A percentile compares a stretch with the other conserved stretches of the same genome.
These are phyloP conservation scores for Lysandra bellargus DNA, from an alignment of 2,888 invertebrate genomes.

Conservation along the genomic window DNA sequence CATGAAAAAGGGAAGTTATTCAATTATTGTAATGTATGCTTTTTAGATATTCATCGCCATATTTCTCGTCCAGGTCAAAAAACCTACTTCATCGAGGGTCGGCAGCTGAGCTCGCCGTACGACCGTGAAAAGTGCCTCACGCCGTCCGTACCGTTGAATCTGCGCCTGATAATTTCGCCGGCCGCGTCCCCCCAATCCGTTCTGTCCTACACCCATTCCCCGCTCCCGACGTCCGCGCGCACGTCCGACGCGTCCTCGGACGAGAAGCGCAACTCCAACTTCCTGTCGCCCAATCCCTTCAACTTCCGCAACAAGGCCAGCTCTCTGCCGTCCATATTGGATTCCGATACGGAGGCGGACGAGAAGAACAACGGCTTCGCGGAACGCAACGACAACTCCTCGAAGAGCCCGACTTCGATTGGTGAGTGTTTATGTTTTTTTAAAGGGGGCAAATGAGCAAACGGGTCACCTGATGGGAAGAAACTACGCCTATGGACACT, in stretches of 20 bases:
- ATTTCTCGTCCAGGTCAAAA: constrained; percentile 83
- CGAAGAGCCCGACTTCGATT: constrained; percentile 85
- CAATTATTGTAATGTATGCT: neutral
- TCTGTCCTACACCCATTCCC: constrained; percentile 62
- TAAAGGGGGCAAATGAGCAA: no score
- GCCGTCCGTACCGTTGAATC: constrained; percentile 70
- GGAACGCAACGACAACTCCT: constrained; percentile 71
- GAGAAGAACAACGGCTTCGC: constrained; percentile 71
- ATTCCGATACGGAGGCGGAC: constrained; percentile 86
- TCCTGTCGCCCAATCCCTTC: constrained; percentile 81
- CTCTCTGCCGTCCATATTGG: constrained; percentile 90
- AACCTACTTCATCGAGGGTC: constrained; percentile 92
- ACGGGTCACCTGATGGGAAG: no score
- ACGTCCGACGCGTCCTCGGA: constrained; percentile 49
- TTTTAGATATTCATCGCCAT: constrained; percentile 35
- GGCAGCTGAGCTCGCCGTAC: constrained; percentile 80
- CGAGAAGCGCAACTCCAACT: constrained; percentile 59
- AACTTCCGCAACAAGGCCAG: constrained; percentile 83
- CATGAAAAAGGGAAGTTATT: no score
- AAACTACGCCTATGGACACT: no score
- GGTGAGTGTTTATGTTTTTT: constrained; percentile 57
- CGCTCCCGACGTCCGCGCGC: constrained; percentile 54
- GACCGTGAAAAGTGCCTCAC: constrained; percentile 65
- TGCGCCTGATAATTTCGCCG: constrained; percentile 83
- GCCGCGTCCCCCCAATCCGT: constrained; percentile 75